Conservation (phyloP, 2,113 vertebrate species). For the Psittacara wagleri region DNA sequence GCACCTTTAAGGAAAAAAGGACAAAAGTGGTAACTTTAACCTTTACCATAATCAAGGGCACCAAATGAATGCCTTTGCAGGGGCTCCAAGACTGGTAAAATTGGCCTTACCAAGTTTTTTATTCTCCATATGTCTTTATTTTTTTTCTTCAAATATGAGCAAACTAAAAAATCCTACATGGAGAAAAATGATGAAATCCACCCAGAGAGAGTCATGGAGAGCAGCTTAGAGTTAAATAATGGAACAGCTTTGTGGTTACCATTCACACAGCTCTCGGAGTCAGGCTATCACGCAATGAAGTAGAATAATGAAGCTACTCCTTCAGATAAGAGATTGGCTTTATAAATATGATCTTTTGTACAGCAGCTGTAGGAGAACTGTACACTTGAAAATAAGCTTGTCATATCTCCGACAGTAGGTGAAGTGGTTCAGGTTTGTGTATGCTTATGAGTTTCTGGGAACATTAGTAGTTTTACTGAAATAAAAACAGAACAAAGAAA, state of each 20-base stretch:
- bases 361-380: constrained; percentile 60
- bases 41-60: constrained; percentile 30
- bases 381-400: constrained; percentile 69
- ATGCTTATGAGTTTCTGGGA: constrained; percentile 65
- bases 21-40: background rate
- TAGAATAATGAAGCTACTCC: constrained; percentile 69
- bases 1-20: constrained; percentile 1
- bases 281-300: constrained; percentile 63
- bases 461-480: constrained; percentile 43
- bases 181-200: constrained; percentile 62
- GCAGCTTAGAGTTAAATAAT: constrained; percentile 67
- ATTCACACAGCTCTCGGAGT: constrained; percentile 59
- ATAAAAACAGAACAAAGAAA: constrained; percentile 56
- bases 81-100: constrained; percentile 30
- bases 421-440: constrained; percentile 67
- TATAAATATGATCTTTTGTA: constrained; percentile 71
- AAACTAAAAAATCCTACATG: constrained; percentile 50
- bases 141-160: constrained; percentile 57
- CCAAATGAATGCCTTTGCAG: constrained; percentile 40
- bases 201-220: constrained; percentile 63
- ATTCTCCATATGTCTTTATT: constrained; percentile 24
- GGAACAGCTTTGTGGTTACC: constrained; percentile 68
- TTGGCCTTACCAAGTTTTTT: constrained; percentile 1
- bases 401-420: constrained; percentile 62
- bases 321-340: constrained; percentile 68